phyloP scores from a whole-genome alignment of 2,113 vertebrate species.

The Copsychus sechellarum region DNA sequence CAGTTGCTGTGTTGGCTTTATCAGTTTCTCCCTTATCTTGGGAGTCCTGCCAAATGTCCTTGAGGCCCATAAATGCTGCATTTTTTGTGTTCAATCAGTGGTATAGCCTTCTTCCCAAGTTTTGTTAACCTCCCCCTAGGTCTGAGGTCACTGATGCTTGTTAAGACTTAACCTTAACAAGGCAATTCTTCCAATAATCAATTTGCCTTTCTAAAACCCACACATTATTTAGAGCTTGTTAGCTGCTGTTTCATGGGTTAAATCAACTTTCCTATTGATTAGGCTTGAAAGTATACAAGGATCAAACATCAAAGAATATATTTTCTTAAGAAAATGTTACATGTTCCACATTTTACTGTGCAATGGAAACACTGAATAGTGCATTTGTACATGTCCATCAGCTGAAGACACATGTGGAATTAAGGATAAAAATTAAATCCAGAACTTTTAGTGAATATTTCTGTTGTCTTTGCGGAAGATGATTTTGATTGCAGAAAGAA shows the following conservation, averaged over 20 bases:
- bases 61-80: not conserved
- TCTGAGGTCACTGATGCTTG: not conserved
- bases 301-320: not conserved
- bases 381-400: accelerated
- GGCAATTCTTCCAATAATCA: not conserved
- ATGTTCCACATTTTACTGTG: not conserved
- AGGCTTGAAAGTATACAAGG: not conserved
- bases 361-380: not conserved
- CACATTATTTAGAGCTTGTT: not conserved
- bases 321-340: not conserved
- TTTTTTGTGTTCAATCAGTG: not conserved
- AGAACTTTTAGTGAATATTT: not conserved
- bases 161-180: not conserved
- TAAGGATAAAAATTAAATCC: not conserved
- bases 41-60: not conserved
- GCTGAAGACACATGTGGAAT: not conserved
- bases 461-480: not conserved
- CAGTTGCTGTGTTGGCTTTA: not conserved
- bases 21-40: not conserved
- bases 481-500: not conserved
- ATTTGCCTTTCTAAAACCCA: not conserved
- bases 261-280: not conserved
- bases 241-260: not conserved
- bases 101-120: not conserved
- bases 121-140: not conserved